These are phyloP conservation scores for Oncorhynchus kisutch DNA, from an alignment of 2,113 vertebrate genomes.

Conservation along the genomic window DNA sequence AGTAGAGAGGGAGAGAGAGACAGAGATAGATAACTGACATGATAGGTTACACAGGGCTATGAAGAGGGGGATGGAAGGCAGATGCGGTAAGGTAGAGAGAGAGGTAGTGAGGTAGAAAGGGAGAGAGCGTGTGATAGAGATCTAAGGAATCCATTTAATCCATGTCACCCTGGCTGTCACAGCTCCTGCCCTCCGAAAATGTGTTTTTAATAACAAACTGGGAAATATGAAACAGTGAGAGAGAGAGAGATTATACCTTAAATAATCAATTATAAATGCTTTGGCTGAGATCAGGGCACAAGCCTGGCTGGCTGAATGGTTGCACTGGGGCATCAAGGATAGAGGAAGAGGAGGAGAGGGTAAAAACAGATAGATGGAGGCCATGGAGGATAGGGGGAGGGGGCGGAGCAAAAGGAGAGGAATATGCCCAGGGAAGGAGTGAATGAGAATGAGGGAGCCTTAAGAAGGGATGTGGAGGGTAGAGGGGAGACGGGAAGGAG, in stretches of 20 bases:
- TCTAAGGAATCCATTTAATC: constrained; percentile 47
- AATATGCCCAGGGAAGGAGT: neutral
- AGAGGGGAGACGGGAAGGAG: neutral
- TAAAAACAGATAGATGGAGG: neutral
- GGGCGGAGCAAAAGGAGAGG: neutral
- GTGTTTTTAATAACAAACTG: constrained; percentile 44
- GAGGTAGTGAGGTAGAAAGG: constrained; percentile 2
- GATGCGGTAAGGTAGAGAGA: neutral
- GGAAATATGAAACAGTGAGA: neutral
- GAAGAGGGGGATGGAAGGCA: neutral
- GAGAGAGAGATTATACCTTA: constrained; percentile 47
- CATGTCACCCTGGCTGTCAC: constrained; percentile 18
- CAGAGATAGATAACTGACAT: too few relatives aligned
- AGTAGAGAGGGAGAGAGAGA: too few relatives aligned
- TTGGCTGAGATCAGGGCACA: constrained; percentile 58
- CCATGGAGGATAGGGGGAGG: neutral
- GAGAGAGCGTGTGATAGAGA: neutral
- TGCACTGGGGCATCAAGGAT: constrained; percentile 12
- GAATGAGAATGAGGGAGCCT: neutral
- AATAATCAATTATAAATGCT: constrained; percentile 71
- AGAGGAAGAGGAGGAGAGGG: constrained; percentile 20
- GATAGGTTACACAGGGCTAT: neutral
- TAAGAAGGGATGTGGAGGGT: neutral
- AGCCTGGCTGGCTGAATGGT: constrained; percentile 17
- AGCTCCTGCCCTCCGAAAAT: constrained; percentile 19